Evolutionary conservation across 92 coral and sea anemone genomes (phyloP).

Genomic region (Galaxea fascicularis): DNA sequence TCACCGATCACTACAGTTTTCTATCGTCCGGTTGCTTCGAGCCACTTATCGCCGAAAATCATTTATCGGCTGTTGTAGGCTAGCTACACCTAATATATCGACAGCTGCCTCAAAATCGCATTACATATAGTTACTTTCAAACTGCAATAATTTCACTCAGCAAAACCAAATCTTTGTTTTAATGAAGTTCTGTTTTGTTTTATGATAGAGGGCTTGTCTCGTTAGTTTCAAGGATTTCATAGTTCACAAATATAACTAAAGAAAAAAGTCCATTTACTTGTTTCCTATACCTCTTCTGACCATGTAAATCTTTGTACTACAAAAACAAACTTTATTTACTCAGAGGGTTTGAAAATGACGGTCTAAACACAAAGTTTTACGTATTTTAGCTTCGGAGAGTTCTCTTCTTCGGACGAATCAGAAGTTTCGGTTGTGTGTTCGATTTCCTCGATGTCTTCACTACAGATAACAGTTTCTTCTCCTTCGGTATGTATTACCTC

Average conservation of each 20-base stretch:
- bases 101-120: too few species aligned
- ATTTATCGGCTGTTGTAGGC: too few species aligned
- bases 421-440: neutral
- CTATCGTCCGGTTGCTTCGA: too few species aligned
- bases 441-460: neutral
- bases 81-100: too few species aligned
- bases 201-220: neutral
- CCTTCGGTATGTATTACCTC: constrained; percentile 37
- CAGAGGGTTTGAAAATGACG: neutral
- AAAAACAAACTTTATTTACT: neutral
- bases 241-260: constrained; percentile 8
- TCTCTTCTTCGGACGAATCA: neutral
- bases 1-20: too few species aligned
- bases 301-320: neutral
- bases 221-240: neutral
- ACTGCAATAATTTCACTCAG: neutral
- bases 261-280: neutral
- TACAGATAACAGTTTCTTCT: constrained; percentile 28
- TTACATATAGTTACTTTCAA: too few species aligned
- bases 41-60: too few species aligned
- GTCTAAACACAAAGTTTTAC: constrained; percentile 34
- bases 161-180: neutral
- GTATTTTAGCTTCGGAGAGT: neutral
- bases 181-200: neutral
- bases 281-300: neutral